Conservation (phyloP, 92 coral and sea anemone species). For the Siderastrea siderea region DNA sequence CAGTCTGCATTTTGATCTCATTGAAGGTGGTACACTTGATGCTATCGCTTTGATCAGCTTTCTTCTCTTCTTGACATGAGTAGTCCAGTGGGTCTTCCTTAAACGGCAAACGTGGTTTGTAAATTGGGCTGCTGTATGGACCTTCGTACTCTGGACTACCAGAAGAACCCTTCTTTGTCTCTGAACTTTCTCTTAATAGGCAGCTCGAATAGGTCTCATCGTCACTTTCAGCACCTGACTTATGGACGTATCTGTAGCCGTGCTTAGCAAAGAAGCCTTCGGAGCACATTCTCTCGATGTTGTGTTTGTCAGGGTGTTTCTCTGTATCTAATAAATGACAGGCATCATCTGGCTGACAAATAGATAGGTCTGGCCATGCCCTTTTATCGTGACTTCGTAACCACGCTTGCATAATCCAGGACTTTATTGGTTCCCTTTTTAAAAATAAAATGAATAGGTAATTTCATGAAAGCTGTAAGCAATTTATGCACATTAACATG, state of each 20-base stretch:
- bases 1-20: too few relatives aligned
- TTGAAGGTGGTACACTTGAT: too few relatives aligned
- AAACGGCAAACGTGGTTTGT: too few relatives aligned
- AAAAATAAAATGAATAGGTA: neutral
- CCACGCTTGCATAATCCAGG: conserved; percentile 27
- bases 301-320: neutral
- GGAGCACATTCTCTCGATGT: conserved; percentile 30
- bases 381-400: neutral
- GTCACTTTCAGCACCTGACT: neutral
- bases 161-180: neutral
- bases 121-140: too few relatives aligned
- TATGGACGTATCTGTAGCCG: neutral
- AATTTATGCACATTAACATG: neutral
- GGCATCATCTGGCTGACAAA: conserved; percentile 13
- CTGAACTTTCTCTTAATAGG: neutral
- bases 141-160: too few relatives aligned
- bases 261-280: conserved; percentile 12
- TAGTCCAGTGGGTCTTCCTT: too few relatives aligned
- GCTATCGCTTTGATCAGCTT: too few relatives aligned
- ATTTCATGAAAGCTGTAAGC: neutral
- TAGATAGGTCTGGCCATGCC: conserved; percentile 11
- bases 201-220: neutral
- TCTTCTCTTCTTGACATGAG: too few relatives aligned
- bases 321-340: conserved; percentile 7
- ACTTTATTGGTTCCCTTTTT: conserved; percentile 14